Evolutionary conservation across 1,140 invertebrate genomes (phyloP).

Genomic region (Drosophila bipectinata): DNA sequence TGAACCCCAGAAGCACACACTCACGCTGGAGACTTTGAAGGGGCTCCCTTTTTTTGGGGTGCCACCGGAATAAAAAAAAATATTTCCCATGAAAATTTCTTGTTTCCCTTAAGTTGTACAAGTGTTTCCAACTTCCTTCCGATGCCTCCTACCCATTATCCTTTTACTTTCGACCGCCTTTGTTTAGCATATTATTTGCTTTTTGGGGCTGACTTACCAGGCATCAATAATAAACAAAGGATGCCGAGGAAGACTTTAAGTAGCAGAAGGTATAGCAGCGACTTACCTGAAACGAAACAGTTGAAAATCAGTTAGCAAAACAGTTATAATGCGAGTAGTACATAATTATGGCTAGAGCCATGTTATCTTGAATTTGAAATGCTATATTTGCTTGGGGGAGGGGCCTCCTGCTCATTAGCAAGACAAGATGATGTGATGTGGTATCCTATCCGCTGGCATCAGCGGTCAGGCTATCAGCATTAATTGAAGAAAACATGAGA

Average conservation of each 20-base stretch:
- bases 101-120: constrained; percentile 73
- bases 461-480: constrained; percentile 51
- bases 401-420: constrained; percentile 53
- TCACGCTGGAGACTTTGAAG: constrained; percentile 31
- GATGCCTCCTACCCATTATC: neutral
- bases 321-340: constrained; percentile 42
- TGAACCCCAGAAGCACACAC: constrained; percentile 20
- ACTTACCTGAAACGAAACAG: constrained; percentile 71
- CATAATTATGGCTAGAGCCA: constrained; percentile 51
- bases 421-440: constrained; percentile 27
- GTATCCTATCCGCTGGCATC: constrained; percentile 5
- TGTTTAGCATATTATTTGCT: constrained; percentile 61
- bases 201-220: constrained; percentile 57
- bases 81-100: constrained; percentile 44
- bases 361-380: constrained; percentile 25
- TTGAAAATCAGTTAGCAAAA: constrained; percentile 37
- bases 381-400: constrained; percentile 30
- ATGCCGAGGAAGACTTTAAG: constrained; percentile 58
- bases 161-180: constrained; percentile 6
- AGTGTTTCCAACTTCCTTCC: constrained; percentile 55
- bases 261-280: constrained; percentile 53
- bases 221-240: constrained; percentile 64
- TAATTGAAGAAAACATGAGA: constrained; percentile 61
- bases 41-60: constrained; percentile 17
- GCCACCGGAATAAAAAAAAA: constrained; percentile 27